Percentiles rank a stretch among this genome's conserved stretches.
Conservation (phyloP, 1,140 invertebrate genomes). For the Drosophila saltans region DNA sequence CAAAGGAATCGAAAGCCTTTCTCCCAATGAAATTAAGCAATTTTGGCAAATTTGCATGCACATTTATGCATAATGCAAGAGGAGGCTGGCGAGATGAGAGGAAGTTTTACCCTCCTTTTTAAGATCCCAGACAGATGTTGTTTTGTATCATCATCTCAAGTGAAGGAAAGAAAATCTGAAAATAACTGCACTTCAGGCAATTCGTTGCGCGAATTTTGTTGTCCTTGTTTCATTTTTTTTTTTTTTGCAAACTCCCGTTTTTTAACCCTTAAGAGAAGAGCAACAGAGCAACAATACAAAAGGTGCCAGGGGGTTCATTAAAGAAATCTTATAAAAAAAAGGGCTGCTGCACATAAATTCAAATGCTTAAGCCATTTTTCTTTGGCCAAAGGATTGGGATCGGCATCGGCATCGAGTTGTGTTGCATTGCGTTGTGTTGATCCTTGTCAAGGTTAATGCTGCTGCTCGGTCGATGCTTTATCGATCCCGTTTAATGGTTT, state of each 20-base stretch:
- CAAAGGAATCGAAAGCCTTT: conserved; percentile 36
- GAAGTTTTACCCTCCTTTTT: conserved; percentile 31
- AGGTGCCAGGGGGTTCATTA: conserved; percentile 45
- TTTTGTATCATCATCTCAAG: conserved; percentile 22
- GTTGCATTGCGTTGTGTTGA: conserved; percentile 44
- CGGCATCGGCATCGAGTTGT: conserved; percentile 12
- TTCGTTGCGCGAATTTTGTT: conserved; percentile 65
- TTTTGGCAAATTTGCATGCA: conserved; percentile 77
- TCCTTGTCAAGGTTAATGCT: conserved; percentile 35
- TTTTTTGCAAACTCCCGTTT: conserved; percentile 37
- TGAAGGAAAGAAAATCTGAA: conserved; percentile 12
- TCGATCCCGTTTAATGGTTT: conserved; percentile 76
- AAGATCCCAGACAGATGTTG: conserved; percentile 51
- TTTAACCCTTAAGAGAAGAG: conserved; percentile 55
- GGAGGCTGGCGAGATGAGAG: conserved; percentile 39
- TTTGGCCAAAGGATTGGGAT: conserved; percentile 35
- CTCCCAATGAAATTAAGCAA: conserved; percentile 60
- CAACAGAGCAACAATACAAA: conserved; percentile 26
- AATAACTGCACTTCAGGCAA: conserved; percentile 64
- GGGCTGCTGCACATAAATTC: conserved; percentile 57
- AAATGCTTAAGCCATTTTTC: conserved; percentile 45
- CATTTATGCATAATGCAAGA: conserved; percentile 72
- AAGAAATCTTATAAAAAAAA: conserved; percentile 33
- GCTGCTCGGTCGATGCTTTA: conserved; percentile 37
- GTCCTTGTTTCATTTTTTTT: conserved; percentile 15